phyloP scores from a whole-genome alignment of 2,888 invertebrate species.

The Anaspis maculata region DNA sequence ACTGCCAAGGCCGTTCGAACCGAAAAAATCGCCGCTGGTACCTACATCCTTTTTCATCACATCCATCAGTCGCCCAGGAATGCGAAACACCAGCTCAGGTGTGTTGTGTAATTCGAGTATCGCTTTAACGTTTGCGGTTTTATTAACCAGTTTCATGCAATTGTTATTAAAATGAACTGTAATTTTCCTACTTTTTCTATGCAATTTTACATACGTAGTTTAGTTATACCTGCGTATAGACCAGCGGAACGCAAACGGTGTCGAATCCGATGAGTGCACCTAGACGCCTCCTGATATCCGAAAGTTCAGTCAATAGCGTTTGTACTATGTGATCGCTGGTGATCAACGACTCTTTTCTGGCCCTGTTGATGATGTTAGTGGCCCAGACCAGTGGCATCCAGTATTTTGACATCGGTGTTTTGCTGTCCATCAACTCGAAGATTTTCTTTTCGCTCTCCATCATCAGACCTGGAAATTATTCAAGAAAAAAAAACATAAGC shows the following conservation, averaged over 20 bases:
- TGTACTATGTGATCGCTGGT: slow-evolving; percentile 88
- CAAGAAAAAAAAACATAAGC: too few species aligned
- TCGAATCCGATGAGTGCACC: slow-evolving; percentile 85
- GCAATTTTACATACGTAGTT: too few species aligned
- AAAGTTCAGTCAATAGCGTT: slow-evolving; percentile 80
- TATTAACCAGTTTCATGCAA: too few species aligned
- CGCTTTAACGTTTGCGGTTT: too few species aligned
- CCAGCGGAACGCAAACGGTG: slow-evolving; percentile 85
- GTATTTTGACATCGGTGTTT: slow-evolving; percentile 85
- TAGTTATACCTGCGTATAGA: slow-evolving; percentile 90
- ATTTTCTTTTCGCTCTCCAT: slow-evolving; percentile 86
- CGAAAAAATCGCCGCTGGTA: too few species aligned
- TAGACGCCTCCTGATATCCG: slow-evolving; percentile 75
- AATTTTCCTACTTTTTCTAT: too few species aligned
- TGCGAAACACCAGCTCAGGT: too few species aligned
- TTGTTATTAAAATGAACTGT: too few species aligned
- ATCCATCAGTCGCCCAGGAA: too few species aligned
- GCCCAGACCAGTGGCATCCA: slow-evolving; percentile 95
- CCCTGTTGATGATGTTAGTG: slow-evolving; percentile 82
- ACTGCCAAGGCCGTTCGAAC: too few species aligned
- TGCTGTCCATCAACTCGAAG: slow-evolving; percentile 81
- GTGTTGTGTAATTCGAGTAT: too few species aligned
- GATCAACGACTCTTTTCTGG: slow-evolving; percentile 75
- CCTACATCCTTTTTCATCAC: too few species aligned
- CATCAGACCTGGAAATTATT: slow-evolving; percentile 57